These are phyloP conservation scores for Allophyes oxyacanthae DNA, from an alignment of 2,888 invertebrate genomes.

Conservation along the genomic window DNA sequence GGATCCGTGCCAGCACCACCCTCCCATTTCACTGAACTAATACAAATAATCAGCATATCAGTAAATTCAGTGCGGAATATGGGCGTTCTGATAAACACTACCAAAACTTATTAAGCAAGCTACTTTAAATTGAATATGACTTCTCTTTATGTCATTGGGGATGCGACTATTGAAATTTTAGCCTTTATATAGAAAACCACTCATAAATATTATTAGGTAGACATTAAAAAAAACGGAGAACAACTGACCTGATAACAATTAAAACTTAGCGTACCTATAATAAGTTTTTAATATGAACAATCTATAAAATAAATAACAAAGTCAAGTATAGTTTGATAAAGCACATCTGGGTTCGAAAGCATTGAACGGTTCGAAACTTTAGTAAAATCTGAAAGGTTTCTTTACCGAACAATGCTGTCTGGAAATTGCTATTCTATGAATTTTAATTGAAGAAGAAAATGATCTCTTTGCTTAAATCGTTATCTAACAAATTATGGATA, in stretches of 20 bases:
- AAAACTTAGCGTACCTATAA: too few relatives aligned
- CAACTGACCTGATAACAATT: too few relatives aligned
- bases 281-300: background rate
- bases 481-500: too few relatives aligned
- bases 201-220: too few relatives aligned
- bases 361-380: slow-evolving; percentile 12
- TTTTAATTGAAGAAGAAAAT: slow-evolving; percentile 4
- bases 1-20: slow-evolving; percentile 85
- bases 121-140: too few relatives aligned
- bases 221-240: too few relatives aligned
- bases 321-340: background rate
- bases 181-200: too few relatives aligned
- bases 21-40: slow-evolving; percentile 87
- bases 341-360: background rate
- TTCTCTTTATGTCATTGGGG: too few relatives aligned
- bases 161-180: too few relatives aligned
- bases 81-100: too few relatives aligned
- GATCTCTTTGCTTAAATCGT: background rate
- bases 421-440: slow-evolving; percentile 16
- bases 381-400: slow-evolving; percentile 15
- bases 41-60: background rate
- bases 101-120: too few relatives aligned
- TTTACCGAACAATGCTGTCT: slow-evolving; percentile 8
- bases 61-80: too few relatives aligned
- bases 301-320: background rate